Evolutionary conservation across 2,797 vertebrate genomes (phyloP).

Genomic region (Brachyalestes nurse): DNA sequence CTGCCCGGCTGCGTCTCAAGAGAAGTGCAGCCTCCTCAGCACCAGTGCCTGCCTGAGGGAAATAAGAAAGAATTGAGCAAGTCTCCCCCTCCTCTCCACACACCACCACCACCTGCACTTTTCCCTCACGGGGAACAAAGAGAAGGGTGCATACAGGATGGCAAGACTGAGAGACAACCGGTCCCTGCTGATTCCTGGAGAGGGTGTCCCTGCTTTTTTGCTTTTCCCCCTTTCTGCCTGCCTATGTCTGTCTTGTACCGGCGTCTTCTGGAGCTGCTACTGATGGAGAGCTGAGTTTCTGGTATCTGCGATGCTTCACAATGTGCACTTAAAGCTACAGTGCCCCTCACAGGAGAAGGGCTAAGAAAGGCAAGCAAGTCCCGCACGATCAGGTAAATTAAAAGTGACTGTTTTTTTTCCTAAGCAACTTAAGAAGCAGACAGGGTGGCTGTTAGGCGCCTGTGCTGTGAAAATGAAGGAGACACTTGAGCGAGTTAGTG

Average conservation of each 20-base stretch:
- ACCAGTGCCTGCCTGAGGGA: slow-evolving; percentile 68
- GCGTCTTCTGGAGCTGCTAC: slow-evolving; percentile 65
- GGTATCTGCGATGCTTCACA: slow-evolving; percentile 71
- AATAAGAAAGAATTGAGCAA: slow-evolving; percentile 68
- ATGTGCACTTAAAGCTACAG: slow-evolving; percentile 77
- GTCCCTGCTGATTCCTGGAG: slow-evolving; percentile 57
- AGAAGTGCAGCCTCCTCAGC: slow-evolving; percentile 67
- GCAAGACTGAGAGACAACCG: slow-evolving; percentile 43
- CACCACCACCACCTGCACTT: slow-evolving; percentile 50
- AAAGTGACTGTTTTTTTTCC: slow-evolving; percentile 11
- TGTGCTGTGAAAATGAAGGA: slow-evolving; percentile 7
- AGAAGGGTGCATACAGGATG: slow-evolving; percentile 57
- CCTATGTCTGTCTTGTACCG: slow-evolving; percentile 50
- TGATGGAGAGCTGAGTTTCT: slow-evolving; percentile 71
- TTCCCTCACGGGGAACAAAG: slow-evolving; percentile 72
- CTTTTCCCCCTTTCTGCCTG: slow-evolving; percentile 56
- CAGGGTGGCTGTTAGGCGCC: background rate
- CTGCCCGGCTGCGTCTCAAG: slow-evolving; percentile 63
- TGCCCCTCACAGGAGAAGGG: slow-evolving; percentile 52
- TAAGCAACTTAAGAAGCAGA: background rate
- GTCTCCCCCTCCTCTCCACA: slow-evolving; percentile 40
- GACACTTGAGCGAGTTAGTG: background rate
- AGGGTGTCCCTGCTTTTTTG: slow-evolving; percentile 57
- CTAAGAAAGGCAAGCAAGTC: background rate
- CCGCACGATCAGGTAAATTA: slow-evolving; percentile 10